Conservation (phyloP, 2,888 invertebrate genomes). For the Listrodromus nycthemerus region DNA sequence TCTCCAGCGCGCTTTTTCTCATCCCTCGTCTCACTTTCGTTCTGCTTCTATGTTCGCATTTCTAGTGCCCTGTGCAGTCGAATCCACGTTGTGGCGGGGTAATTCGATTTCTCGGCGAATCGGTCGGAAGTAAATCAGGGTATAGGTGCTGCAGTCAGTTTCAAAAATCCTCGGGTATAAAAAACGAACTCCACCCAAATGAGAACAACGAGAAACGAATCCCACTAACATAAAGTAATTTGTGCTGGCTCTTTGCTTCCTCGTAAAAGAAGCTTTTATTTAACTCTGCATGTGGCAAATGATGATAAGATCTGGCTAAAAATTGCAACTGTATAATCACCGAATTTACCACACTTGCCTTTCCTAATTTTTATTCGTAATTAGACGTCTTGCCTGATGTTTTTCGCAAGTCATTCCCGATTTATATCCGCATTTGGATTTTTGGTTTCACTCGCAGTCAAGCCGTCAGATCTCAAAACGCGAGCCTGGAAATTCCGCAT, state of each 20-base stretch:
- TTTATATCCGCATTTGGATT: neutral
- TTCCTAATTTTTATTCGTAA: too few species aligned
- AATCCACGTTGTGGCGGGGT: conserved; percentile 73
- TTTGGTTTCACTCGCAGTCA: neutral
- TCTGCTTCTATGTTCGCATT: conserved; percentile 39
- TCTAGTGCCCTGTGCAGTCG: conserved; percentile 70
- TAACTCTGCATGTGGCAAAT: neutral
- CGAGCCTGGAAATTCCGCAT: conserved; percentile 40
- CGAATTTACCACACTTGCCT: too few species aligned
- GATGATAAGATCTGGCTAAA: neutral
- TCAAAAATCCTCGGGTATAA: conserved; percentile 53
- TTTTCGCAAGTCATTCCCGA: neutral
- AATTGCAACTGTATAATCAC: neutral
- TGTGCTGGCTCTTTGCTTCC: neutral
- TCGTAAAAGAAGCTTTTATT: neutral
- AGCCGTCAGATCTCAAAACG: neutral
- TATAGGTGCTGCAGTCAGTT: conserved; percentile 72
- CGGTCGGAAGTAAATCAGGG: conserved; percentile 82
- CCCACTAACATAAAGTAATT: neutral
- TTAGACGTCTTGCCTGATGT: too few species aligned
- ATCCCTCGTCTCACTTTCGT: conserved; percentile 30
- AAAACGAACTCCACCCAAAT: neutral
- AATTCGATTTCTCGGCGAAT: conserved; percentile 82
- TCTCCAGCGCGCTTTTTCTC: conserved; percentile 30
- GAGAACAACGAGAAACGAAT: conserved; percentile 26